Percentiles rank a stretch among this genome's conserved stretches.
Evolutionary conservation across 2,113 vertebrate genomes (phyloP).

Genomic region (Caretta caretta): DNA sequence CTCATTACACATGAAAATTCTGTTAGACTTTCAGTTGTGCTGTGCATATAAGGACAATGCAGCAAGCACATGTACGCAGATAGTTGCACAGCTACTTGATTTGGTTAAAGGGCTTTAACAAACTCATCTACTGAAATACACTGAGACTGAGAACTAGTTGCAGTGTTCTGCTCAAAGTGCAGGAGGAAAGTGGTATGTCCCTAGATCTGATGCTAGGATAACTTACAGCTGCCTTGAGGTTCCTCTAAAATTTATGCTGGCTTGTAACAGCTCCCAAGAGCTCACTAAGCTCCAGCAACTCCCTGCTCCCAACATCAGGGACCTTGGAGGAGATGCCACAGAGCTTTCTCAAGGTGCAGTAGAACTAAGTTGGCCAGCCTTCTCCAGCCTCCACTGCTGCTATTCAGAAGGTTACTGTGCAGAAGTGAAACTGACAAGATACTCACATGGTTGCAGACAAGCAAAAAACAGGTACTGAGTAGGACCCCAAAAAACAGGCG

Average conservation of each 20-base stretch:
- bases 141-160: not conserved
- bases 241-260: not conserved
- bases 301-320: fast-evolving
- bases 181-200: not conserved
- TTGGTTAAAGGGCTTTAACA: not conserved
- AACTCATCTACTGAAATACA: not conserved
- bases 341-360: fast-evolving
- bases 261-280: not conserved
- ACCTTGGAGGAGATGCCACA: fast-evolving
- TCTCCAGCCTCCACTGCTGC: not conserved
- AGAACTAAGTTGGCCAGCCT: not conserved
- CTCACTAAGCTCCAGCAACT: fast-evolving
- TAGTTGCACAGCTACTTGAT: not conserved
- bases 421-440: not conserved
- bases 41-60: not conserved
- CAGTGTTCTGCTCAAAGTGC: not conserved
- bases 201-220: not conserved
- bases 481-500: not conserved
- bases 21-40: not conserved
- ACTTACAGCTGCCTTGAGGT: not conserved
- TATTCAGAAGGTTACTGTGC: not conserved
- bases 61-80: not conserved
- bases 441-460: fast-evolving
- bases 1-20: not conserved
- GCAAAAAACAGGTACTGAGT: not conserved